Evolutionary conservation across 2,888 invertebrate genomes (phyloP), one percentile per base, ranked within the genome.

Genomic region (Nymphalis urticae): DNA sequence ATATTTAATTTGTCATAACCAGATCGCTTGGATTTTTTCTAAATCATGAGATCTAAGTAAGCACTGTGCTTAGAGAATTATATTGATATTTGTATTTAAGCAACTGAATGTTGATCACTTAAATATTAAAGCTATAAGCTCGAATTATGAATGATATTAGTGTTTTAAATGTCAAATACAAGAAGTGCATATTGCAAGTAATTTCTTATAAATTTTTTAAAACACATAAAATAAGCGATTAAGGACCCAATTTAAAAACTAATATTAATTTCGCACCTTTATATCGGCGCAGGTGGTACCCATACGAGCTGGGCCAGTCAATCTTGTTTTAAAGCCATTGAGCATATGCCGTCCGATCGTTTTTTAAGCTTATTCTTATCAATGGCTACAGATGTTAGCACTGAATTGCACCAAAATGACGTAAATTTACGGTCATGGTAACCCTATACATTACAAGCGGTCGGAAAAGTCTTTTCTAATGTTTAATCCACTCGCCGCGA

Each of bases 401-500:
- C 36, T 54, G 50, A 72, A 71, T 48, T 67, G 59, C 50, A 64
- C 58, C 64, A 53, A 72, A 69, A 70, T 71, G 53, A 67, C 63
- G 64, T 63, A 54, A 68, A 19, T 27, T 19, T 54, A 27, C 68
- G 64, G 48, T 48, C 62, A 64, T 50, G 42, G 62, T 63, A 63
- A 64, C 66, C 64, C 42, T 68, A 64, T 65, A 36, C 62, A 53
- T 71, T 70, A 66, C 69, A 54, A 64, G 60, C 63, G 64, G 69
- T 76, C 75, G 80, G 80, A 82, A 85, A 85, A 84, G 75, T 77
- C 76, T 75, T 72, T 77, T 72, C 70, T 73, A 67, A 69, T 70
- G 77, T 81, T 76, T 70, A 72, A 65, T 80, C 91, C 86, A 75
- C 88, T 89, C 88, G 78, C 81, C 88, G 72, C 83, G 79, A 90